phyloP scores from a whole-genome alignment of 2,797 vertebrate species.

The Galagoides demidoff region DNA sequence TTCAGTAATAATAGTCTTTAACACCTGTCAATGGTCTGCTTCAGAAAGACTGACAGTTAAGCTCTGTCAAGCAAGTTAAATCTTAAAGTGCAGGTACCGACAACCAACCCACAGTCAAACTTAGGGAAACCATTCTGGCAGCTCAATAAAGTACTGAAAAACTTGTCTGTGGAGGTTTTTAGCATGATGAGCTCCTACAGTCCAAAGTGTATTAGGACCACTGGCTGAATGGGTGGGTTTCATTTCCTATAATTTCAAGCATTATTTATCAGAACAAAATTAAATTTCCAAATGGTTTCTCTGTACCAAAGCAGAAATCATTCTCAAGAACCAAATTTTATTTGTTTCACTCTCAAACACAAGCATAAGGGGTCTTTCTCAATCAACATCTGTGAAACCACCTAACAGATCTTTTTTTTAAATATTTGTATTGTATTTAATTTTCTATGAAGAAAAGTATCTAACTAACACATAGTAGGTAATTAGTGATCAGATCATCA shows the following conservation, averaged over 20 bases:
- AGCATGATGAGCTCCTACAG: not conserved
- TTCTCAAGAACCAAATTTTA: not conserved
- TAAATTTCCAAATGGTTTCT: not conserved
- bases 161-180: not conserved
- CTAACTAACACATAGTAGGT: not conserved
- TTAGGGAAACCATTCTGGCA: constrained; percentile 52
- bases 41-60: not conserved
- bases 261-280: constrained; percentile 54
- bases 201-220: not conserved
- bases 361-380: not conserved
- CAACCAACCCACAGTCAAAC: constrained; percentile 40
- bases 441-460: not conserved
- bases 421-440: not conserved
- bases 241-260: constrained; percentile 28
- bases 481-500: not conserved
- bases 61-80: not conserved
- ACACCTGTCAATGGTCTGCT: not conserved
- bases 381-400: not conserved
- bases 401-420: not conserved
- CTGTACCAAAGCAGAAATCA: not conserved
- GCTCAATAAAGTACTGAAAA: not conserved
- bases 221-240: constrained; percentile 27
- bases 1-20: not conserved
- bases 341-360: not conserved
- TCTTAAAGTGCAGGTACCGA: not conserved